Evolutionary conservation across 1,140 invertebrate genomes (phyloP), one percentile per base, ranked within the genome.

Genomic region (Oppia nitens): DNA sequence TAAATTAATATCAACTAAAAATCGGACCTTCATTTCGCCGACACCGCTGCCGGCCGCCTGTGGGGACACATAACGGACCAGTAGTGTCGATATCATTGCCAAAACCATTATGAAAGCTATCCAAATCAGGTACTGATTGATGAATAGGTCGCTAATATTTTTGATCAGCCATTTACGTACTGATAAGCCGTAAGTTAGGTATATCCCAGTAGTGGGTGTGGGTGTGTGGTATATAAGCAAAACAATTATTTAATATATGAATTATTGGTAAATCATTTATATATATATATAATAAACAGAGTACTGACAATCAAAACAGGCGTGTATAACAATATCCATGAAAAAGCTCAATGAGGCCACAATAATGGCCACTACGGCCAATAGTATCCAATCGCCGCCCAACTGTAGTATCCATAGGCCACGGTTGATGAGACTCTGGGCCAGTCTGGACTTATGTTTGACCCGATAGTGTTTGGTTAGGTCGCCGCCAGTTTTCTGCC

Each of bases 21-120:
- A 88, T 14, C 93, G 82, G 29, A 94, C 81, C 71, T 94, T 98
- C 93, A 98, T 97, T 75, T 98, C 94, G 27, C 93, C 93, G 67
- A 98, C 98, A 52, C 95, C 94, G 50, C 92, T 97, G 66, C 94
- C 89, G n/a, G 57, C 58, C n/a, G 60, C 60, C 9, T 94, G 89
- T 2, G 90, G 89, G 1, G 90, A 89, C 14, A 93, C 82, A 28
- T 94, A 81, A 71, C 94, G 88, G 1, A 89, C 88, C 73, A 96
- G 94, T 21, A 90, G 89, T 32, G 89, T 84, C 40, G 95, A 95
- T 9, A 93, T 76, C 61, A 93, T 87, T 26, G 95, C 76, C 61
- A 85, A 83, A 1, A 94, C 77, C 3, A 59, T 3, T 6, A 26
- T 60, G 26, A 58, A 59, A 14, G 27, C 12, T 3, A 58, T 27